Base-by-base conservation (phyloP, 2,888 invertebrate species). In the Phragmatobia fuliginosa region DNA sequence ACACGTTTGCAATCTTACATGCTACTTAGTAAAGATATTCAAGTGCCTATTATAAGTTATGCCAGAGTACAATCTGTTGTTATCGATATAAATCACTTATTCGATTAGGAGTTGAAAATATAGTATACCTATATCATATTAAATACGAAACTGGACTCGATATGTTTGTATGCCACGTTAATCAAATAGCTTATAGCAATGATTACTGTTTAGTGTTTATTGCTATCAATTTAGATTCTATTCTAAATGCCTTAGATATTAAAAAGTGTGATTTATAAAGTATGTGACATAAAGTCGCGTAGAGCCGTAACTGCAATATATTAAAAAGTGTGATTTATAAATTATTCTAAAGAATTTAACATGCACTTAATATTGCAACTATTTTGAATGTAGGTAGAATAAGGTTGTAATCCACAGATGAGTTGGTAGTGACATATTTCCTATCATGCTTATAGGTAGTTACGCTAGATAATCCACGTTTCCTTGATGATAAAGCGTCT, bases 391-490 rank as follows among this genome's bases (percentile, higher is more conserved):
- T 74, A 70, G 61, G 68, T 74, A 70, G 61, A 59, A 60, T 8
- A 73, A 66, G 59, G 21, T 67, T 61, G 31, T 72, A 60, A 66
- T 56, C 62, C 25, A 61, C 49, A 14, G 72, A n/a, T 71, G 73
- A 61, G 64, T 80, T 80, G 81, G 70, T 76, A 78, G 76, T 59
- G 79, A 82, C 78, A 75, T 81, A 83, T 79, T 81, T 76, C 60
- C 66, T 77, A 75, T 72, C 72, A 68, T 77, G 79, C 76, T 80
- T 83, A 25, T 76, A 76, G 49, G 74, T 83, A 83, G 82, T 75
- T 73, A 68, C 78, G 82, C 82, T 83, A 80, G 82, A 70, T 72
- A 72, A 72, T 58, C 21, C 67, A 11, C 2, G 31, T 74, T 62
- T 75, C 73, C 52, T 70, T 60, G 67, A 58, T 16, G 36, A 36